Percentiles rank a stretch among this genome's conserved stretches.
phyloP scores from a whole-genome alignment of 2,888 invertebrate species.

The Nephrotoma guestfalica region DNA sequence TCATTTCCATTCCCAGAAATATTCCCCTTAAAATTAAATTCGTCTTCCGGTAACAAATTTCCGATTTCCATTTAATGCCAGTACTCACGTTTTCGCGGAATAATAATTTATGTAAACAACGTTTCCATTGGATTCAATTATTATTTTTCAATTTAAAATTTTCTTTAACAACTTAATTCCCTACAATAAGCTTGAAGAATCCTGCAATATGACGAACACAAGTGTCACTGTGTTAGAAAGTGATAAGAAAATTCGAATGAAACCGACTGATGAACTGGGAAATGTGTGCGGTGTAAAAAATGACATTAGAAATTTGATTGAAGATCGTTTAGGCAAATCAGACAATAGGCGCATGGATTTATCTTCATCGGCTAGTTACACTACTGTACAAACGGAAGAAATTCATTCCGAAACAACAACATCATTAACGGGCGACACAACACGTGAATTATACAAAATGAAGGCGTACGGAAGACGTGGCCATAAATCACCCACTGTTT shows the following conservation, averaged over 20 bases:
- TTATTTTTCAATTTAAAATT: not conserved
- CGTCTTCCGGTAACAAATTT: not conserved
- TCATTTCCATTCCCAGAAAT: too few relatives aligned
- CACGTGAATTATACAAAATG: not conserved
- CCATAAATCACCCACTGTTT: not conserved
- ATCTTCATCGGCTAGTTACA: not conserved
- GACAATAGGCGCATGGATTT: not conserved
- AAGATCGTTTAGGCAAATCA: not conserved
- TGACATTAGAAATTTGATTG: not conserved
- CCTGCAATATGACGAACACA: not conserved
- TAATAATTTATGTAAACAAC: not conserved
- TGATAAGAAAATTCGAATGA: not conserved
- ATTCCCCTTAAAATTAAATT: too few relatives aligned
- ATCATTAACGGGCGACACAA: not conserved
- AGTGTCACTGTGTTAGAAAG: not conserved
- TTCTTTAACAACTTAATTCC: not conserved
- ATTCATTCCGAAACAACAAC: not conserved
- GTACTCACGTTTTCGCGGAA: not conserved
- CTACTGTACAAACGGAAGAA: not conserved
- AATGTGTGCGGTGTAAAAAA: not conserved
- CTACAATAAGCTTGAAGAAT: not conserved
- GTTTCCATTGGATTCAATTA: not conserved
- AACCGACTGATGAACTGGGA: not conserved
- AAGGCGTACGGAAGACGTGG: not conserved
- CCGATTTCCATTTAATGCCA: not conserved